A percentile compares a stretch with the other conserved stretches of the same genome.
These are phyloP conservation scores for Troides aeacus DNA, from an alignment of 2,888 invertebrate species.

Conservation along the genomic window DNA sequence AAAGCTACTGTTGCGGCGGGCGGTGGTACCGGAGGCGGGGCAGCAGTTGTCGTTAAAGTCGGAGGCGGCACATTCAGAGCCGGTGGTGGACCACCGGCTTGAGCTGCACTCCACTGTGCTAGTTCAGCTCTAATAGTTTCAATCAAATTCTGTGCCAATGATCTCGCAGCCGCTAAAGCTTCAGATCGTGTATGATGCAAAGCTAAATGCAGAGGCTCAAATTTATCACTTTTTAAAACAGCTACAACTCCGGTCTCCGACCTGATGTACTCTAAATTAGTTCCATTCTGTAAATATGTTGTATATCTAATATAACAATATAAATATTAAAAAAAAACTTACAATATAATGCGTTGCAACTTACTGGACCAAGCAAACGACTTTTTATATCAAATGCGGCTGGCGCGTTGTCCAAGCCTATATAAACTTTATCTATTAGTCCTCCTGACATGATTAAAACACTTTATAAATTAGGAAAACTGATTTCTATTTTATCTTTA, in stretches of 20 bases:
- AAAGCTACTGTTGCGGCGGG: slow-evolving; percentile 57
- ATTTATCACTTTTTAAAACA: slow-evolving; percentile 84
- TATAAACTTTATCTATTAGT: slow-evolving; percentile 85
- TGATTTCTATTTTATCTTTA: slow-evolving; percentile 43
- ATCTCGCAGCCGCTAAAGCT: slow-evolving; percentile 84
- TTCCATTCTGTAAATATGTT: slow-evolving; percentile 77
- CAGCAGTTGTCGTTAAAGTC: slow-evolving; percentile 57
- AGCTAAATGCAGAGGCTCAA: slow-evolving; percentile 87
- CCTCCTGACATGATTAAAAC: slow-evolving; percentile 67
- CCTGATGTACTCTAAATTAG: slow-evolving; percentile 87
- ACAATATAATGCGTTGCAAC: slow-evolving; percentile 36
- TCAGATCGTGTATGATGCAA: slow-evolving; percentile 86
- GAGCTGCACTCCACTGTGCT: slow-evolving; percentile 72
- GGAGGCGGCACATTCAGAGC: slow-evolving; percentile 69
- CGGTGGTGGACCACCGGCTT: slow-evolving; percentile 68
- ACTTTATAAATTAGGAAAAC: slow-evolving; percentile 36
- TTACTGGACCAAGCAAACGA: slow-evolving; percentile 84
- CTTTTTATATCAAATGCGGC: slow-evolving; percentile 87
- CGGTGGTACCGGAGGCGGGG: slow-evolving; percentile 58
- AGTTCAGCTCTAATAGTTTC: slow-evolving; percentile 86
- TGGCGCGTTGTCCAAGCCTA: slow-evolving; percentile 88
- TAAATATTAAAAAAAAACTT: neutral
- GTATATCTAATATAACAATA: slow-evolving; percentile 7
- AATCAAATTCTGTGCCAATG: slow-evolving; percentile 87
- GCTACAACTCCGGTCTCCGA: slow-evolving; percentile 89